These are phyloP conservation scores for Leptobrachium leishanense DNA, from an alignment of 2,113 vertebrate species.

Conservation along the genomic window DNA sequence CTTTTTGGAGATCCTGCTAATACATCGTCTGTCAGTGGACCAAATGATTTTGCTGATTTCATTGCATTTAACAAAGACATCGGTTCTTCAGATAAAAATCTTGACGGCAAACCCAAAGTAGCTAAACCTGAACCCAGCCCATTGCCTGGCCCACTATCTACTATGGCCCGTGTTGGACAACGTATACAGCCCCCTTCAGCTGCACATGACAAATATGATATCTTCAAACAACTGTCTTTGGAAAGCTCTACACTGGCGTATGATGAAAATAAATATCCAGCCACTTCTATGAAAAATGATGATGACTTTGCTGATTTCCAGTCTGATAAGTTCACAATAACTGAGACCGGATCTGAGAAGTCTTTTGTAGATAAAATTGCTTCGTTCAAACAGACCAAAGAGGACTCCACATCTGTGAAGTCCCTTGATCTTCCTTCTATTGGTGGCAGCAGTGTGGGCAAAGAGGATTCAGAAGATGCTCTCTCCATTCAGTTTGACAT, in stretches of 20 bases:
- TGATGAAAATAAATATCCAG: conserved; percentile 81
- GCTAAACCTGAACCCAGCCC: conserved; percentile 61
- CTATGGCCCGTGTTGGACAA: conserved; percentile 52
- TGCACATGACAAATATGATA: conserved; percentile 78
- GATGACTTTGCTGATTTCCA: conserved; percentile 96
- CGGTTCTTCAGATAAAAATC: conserved; percentile 64
- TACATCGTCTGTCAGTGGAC: conserved; percentile 60
- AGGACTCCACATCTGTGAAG: conserved; percentile 93
- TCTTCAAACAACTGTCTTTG: conserved; percentile 88
- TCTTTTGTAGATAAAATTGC: conserved; percentile 88
- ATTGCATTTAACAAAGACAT: conserved; percentile 87
- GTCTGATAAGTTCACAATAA: conserved; percentile 85
- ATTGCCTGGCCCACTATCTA: conserved; percentile 53
- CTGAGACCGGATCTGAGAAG: conserved; percentile 75
- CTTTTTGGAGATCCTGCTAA: conserved; percentile 84
- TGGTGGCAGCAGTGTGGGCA: conserved; percentile 92
- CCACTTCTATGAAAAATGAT: conserved; percentile 74
- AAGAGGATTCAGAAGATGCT: conserved; percentile 95
- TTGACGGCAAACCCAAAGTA: conserved; percentile 60
- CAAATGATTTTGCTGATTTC: conserved; percentile 97
- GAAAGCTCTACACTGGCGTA: conserved; percentile 72
- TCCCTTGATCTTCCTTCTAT: conserved; percentile 97
- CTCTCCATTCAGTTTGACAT: conserved; percentile 98
- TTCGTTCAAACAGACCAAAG: conserved; percentile 91
- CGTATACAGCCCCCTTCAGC: conserved; percentile 54